Percentiles rank a stretch among this genome's conserved stretches.
Evolutionary conservation across 2,888 invertebrate species (phyloP).

Genomic region (Lasius platythorax): DNA sequence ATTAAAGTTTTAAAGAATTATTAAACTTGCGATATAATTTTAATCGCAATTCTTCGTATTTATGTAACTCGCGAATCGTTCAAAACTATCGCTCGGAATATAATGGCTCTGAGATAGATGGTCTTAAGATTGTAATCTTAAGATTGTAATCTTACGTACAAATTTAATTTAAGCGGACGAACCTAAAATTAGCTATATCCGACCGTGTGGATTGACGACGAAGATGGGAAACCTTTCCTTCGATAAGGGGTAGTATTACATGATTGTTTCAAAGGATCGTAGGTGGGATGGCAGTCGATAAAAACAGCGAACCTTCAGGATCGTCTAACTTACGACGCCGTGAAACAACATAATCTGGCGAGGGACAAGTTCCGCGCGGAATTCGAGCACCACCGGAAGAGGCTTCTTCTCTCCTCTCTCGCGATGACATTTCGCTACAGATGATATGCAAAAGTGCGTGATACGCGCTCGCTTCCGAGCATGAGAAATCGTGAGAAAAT

Average conservation of each 20-base stretch:
- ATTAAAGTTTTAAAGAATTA: not conserved
- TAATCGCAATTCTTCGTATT: not conserved
- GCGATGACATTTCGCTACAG: not conserved
- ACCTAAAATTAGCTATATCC: slow-evolving; percentile 39
- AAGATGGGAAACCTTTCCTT: not conserved
- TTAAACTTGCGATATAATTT: not conserved
- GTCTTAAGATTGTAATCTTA: not conserved
- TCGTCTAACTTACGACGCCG: slow-evolving; percentile 9
- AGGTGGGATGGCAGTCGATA: slow-evolving; percentile 52
- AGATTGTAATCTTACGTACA: not conserved
- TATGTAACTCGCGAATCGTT: not conserved
- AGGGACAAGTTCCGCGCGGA: not conserved
- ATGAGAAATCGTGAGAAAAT: not conserved
- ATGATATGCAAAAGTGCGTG: not conserved
- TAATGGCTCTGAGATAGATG: not conserved
- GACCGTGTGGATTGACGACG: not conserved
- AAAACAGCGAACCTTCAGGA: slow-evolving; percentile 44
- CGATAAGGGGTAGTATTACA: slow-evolving; percentile 4
- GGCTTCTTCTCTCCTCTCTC: not conserved
- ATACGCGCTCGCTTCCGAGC: not conserved
- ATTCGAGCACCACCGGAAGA: not conserved
- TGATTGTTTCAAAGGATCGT: slow-evolving; percentile 39
- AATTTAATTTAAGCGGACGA: slow-evolving; percentile 19
- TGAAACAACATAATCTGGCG: slow-evolving; percentile 26
- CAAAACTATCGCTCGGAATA: not conserved